These are phyloP conservation scores for Limnephilus marmoratus DNA, from an alignment of 2,888 invertebrate genomes.

Conservation along the genomic window DNA sequence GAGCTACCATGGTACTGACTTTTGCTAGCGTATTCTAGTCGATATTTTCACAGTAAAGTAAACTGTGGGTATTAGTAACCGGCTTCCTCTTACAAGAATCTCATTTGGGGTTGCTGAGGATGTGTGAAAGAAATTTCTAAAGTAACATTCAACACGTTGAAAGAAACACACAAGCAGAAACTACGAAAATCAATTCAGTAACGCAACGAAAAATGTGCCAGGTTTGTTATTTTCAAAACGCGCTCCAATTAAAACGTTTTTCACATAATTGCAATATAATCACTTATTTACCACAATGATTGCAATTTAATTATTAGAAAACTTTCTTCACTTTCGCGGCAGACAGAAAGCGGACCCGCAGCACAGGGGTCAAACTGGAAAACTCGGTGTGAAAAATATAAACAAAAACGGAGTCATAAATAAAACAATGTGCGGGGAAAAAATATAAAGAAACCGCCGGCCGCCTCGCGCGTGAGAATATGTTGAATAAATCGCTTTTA, in stretches of 20 bases:
- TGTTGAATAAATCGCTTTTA: neutral
- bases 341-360: constrained; percentile 29
- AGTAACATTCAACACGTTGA: neutral
- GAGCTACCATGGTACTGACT: neutral
- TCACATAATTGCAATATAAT: neutral
- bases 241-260: neutral
- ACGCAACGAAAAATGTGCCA: too few species aligned
- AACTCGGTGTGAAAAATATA: constrained; percentile 10
- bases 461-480: neutral
- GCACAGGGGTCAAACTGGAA: constrained; percentile 11
- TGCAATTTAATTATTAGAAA: constrained; percentile 2
- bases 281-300: neutral
- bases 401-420: neutral
- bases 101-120: neutral
- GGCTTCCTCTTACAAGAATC: neutral
- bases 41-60: neutral
- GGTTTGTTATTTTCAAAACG: neutral
- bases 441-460: constrained; percentile 17
- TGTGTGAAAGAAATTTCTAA: neutral
- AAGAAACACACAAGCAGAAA: neutral
- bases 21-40: neutral
- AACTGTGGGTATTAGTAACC: neutral
- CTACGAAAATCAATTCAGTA: neutral
- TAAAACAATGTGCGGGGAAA: neutral
- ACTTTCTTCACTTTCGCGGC: constrained; percentile 14